Evolutionary conservation across 2,797 vertebrate species (phyloP).

Genomic region (Rhinophrynus dorsalis): DNA sequence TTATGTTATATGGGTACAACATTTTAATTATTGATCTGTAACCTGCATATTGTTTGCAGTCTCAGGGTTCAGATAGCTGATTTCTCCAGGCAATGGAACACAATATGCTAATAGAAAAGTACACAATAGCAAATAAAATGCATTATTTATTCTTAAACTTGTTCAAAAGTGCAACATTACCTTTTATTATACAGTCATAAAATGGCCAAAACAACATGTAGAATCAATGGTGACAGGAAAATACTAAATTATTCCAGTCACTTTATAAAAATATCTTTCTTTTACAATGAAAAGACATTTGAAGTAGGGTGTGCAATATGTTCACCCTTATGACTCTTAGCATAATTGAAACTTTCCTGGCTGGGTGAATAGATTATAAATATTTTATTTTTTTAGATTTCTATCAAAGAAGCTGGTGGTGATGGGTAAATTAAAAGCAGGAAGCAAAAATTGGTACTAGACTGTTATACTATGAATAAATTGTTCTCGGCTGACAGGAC

Average conservation of each 20-base stretch:
- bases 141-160: slow-evolving; percentile 33
- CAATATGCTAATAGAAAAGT: not conserved
- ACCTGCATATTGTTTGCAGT: slow-evolving; percentile 38
- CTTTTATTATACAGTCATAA: slow-evolving; percentile 19
- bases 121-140: not conserved
- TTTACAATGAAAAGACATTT: not conserved
- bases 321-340: not conserved
- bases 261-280: slow-evolving; percentile 3
- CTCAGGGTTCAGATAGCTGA: not conserved
- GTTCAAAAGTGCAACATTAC: not conserved
- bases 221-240: not conserved
- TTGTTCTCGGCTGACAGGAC: no score
- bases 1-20: slow-evolving; percentile 15
- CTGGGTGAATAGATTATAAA: slow-evolving; percentile 19
- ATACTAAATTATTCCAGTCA: not conserved
- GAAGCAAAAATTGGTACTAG: not conserved
- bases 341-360: slow-evolving; percentile 24
- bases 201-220: slow-evolving; percentile 28
- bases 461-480: no score
- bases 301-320: not conserved
- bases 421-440: slow-evolving; percentile 10
- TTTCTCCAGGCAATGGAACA: not conserved
- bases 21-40: slow-evolving; percentile 41
- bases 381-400: slow-evolving; percentile 31
- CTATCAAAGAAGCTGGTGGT: slow-evolving; percentile 11